Evolutionary conservation across 2,888 invertebrate species (phyloP).

Genomic region (Corythucha ciliata): DNA sequence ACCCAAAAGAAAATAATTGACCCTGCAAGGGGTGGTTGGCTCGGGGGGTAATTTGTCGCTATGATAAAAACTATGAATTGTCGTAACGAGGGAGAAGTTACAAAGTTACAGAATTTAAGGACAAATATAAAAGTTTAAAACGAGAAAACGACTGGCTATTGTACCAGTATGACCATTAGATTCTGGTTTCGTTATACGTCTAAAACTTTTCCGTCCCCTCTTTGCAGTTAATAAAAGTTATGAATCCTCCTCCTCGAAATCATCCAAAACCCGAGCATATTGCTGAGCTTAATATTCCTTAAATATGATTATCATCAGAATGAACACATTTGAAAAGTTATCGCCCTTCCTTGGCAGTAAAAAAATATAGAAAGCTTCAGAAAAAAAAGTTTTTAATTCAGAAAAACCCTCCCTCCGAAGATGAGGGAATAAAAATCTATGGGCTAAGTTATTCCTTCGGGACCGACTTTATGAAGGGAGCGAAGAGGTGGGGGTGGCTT

Average conservation of each 20-base stretch:
- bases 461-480: conserved; percentile 16
- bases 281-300: conserved; percentile 25
- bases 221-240: conserved; percentile 27
- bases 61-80: too few species aligned
- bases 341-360: conserved; percentile 24
- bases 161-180: conserved; percentile 21
- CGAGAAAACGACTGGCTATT: conserved; percentile 19
- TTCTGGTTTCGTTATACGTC: conserved; percentile 21
- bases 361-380: conserved; percentile 25
- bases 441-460: conserved; percentile 27
- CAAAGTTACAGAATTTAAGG: too few species aligned
- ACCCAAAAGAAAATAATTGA: too few species aligned
- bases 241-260: conserved; percentile 21
- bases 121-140: conserved; percentile 9
- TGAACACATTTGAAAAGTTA: conserved; percentile 26
- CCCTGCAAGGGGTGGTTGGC: too few species aligned
- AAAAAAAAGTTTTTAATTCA: conserved; percentile 27
- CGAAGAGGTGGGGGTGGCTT: conserved; percentile 14
- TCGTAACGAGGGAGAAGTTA: too few species aligned
- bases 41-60: too few species aligned
- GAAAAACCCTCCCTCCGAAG: conserved; percentile 15
- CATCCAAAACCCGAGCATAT: conserved; percentile 25
- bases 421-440: conserved; percentile 28
- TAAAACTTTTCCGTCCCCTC: conserved; percentile 24
- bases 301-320: conserved; percentile 27